Conservation (phyloP, 2,113 vertebrate species). For the Furnarius figulus region DNA sequence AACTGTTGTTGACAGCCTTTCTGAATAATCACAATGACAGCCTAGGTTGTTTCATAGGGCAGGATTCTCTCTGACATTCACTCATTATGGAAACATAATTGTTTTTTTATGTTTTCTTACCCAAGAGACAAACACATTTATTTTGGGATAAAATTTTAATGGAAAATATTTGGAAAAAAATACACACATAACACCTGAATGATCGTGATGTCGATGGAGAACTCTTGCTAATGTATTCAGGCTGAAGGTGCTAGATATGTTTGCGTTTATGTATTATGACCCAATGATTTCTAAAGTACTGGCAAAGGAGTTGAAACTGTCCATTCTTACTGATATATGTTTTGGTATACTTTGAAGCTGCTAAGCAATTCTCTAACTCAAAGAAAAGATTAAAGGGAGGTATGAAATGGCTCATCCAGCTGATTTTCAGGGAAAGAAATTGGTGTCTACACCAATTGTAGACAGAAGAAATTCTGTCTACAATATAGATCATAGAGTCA, state of each 20-base stretch:
- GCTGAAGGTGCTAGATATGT: neutral
- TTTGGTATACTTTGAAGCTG: neutral
- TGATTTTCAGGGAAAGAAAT: neutral
- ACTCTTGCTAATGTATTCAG: neutral
- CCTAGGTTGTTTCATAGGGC: neutral
- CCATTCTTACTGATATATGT: neutral
- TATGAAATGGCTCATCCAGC: neutral
- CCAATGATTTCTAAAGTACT: neutral
- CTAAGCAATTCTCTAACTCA: neutral
- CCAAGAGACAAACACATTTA: neutral
- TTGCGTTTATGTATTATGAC: neutral
- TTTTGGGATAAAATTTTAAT: neutral
- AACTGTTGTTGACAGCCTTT: neutral
- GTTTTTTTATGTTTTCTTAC: neutral
- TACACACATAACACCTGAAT: neutral
- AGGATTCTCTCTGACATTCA: neutral
- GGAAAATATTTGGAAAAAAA: neutral
- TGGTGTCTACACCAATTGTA: too few species aligned
- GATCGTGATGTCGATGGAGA: fast-evolving
- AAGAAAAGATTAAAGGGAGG: neutral
- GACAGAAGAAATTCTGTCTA: too few species aligned
- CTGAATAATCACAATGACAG: neutral
- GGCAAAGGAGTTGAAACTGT: neutral
- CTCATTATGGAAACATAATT: neutral
- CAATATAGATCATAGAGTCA: neutral